Base-by-base conservation (phyloP, 2,797 vertebrate species). In the Lophius americanus region DNA sequence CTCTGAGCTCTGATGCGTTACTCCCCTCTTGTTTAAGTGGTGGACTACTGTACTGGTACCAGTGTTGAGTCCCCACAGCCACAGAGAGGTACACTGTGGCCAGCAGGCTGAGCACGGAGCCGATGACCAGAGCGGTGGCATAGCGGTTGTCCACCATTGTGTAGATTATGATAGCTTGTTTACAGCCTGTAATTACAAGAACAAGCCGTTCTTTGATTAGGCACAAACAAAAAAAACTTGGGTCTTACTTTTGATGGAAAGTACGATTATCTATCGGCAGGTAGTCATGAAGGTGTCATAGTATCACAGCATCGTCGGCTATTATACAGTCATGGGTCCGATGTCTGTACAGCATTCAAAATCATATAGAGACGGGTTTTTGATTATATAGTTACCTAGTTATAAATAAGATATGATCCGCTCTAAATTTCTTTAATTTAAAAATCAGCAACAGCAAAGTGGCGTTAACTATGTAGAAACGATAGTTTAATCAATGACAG, bases 131-230 rank as follows among this genome's bases (percentile, higher is more conserved):
- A 0, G 98, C 98, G 3, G 98, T 99, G 73, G 97, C 97, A 57
- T 98, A 98, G n/a, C 97, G 95, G 83, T 99, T 99, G 91, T 99
- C 98, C 81, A 99, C 97, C 95, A 94, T 94, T 57, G 51, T 82
- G 13, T 42, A 3, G 0, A 5, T 7, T 35, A 48, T 38, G 14
- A 13, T 14, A 35, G 57, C 49, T 62, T 48, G 43, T n/a, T 7
- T n/a, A 38, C 36, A 76, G 37, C 23, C 6, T 7, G 33, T 44
- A 32, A 68, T 33, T 64, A 54, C 1, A 3, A 51, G 9, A 14
- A 51, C 7, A 60, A 51, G 44, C 6, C 11, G 8, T 0, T 48
- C 6, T 33, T 7, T 42, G 54, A 56, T 50, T 13, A 23, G 23
- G 23, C 23, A 33, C 12, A 23, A 35, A 43, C 41, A 42, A 3